Base-by-base conservation (phyloP, 1,140 invertebrate genomes). In the Penaeus chinensis region DNA sequence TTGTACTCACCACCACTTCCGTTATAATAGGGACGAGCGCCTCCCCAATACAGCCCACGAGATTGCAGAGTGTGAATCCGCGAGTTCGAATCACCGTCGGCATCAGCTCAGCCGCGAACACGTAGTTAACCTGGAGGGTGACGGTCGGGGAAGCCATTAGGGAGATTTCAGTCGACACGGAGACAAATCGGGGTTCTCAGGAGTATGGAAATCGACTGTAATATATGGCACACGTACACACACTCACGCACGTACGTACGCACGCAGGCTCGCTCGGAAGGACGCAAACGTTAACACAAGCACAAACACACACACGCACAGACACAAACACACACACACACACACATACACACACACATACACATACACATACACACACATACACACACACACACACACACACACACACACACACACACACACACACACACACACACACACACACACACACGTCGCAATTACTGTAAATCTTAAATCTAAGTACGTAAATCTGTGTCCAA, bases 41-140 rank as follows among this genome's bases (percentile, higher is more conserved):
- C 24, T 74, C 71, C 4, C 71, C 71, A 5, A 74, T 20, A 11
- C 27, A 11, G 27, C 71, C 71, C 16, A 74, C 42, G 71, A 74
- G 27, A 10, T 74, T 74, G 4, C 27, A 32, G 20, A 32, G 42
- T 10, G 71, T 32, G 71, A 74, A 74, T 4, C 71, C 71, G 8
- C 71, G 71, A 32, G 71, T 74, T 10, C 71, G 24, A n/a, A 74
- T 74, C 27, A 74, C n/a, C n/a, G 71, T 74, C n/a, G 71, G 71
- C 27, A 74, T 19, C 24, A 74, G 24, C 20, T 74, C 71, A 1
- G 71, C 71, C 4, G 71, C 19, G 71, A 32, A 74, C 18, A 74
- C n/a, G 71, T 74, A 74, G 71, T 74, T 74, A 19, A 74, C 71
- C 71, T 74, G 24, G 20, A 74, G 7, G 69, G 3, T 32, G 24